phyloP scores from a whole-genome alignment of 2,113 vertebrate genomes.

The Callipepla californica region DNA sequence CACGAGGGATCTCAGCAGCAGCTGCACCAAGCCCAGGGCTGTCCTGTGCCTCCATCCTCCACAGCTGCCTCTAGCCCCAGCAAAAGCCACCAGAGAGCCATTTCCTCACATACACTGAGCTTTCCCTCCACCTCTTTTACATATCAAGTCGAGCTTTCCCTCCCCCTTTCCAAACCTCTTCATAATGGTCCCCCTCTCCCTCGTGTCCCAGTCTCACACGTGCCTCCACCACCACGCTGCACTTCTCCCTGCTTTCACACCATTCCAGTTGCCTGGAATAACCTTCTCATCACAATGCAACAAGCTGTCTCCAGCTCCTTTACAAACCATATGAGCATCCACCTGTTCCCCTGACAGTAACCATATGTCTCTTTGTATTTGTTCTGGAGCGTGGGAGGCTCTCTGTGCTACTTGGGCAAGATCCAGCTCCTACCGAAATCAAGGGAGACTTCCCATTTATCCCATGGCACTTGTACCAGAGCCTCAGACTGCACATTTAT shows the following conservation, averaged over 20 bases:
- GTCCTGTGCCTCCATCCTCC: not conserved
- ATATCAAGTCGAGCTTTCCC: not conserved
- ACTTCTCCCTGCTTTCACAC: not conserved
- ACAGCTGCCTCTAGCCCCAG: not conserved
- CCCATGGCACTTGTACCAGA: slow-evolving; percentile 12
- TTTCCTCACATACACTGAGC: not conserved
- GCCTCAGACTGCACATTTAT: not conserved
- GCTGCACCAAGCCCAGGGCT: fast-evolving
- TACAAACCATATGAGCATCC: slow-evolving; percentile 37
- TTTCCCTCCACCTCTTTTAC: not conserved
- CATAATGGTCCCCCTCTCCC: not conserved
- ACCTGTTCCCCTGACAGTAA: slow-evolving; percentile 64
- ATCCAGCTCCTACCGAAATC: slow-evolving; percentile 55
- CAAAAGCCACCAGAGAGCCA: not conserved
- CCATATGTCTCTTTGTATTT: slow-evolving; percentile 54
- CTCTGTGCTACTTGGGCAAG: slow-evolving; percentile 1
- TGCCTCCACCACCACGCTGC: not conserved
- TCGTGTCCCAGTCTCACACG: not conserved
- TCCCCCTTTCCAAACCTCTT: not conserved
- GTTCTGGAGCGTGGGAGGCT: slow-evolving; percentile 7
- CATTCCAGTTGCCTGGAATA: slow-evolving; percentile 30
- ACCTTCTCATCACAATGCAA: slow-evolving; percentile 31
- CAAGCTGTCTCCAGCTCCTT: slow-evolving; percentile 39
- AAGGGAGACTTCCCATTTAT: slow-evolving; percentile 22
- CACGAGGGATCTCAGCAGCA: not conserved